phyloP scores from a whole-genome alignment of 2,888 invertebrate genomes.

The Homarus gammarus region DNA sequence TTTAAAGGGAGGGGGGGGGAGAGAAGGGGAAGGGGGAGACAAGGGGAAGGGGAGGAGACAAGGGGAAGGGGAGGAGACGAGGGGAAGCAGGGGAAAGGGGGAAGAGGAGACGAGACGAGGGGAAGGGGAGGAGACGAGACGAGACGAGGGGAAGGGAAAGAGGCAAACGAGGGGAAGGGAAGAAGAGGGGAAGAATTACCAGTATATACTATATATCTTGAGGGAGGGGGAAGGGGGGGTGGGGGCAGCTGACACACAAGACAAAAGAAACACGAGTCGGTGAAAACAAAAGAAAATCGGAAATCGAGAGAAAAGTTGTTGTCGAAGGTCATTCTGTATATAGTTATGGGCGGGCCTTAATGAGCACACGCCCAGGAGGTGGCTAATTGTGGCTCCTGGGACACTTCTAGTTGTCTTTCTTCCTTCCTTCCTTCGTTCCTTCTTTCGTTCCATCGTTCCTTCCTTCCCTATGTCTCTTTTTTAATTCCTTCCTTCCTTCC shows the following conservation, averaged over 20 bases:
- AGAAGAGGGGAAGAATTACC: too few relatives aligned
- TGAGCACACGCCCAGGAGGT: conserved; percentile 3
- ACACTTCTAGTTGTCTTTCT: background rate
- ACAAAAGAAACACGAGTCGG: conserved; percentile 22
- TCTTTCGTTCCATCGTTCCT: too few relatives aligned
- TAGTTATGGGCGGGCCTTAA: conserved; percentile 42
- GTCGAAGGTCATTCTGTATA: conserved; percentile 35
- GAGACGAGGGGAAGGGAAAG: background rate
- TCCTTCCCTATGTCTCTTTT: too few relatives aligned
- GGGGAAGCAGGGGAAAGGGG: background rate
- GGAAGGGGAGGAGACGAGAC: background rate
- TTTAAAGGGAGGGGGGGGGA: too few relatives aligned
- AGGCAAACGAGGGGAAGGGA: too few relatives aligned
- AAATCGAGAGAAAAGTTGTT: conserved; percentile 21
- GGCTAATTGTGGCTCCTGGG: background rate
- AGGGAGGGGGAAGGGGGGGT: background rate
- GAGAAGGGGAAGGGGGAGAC: background rate
- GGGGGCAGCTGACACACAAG: background rate
- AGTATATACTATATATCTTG: too few relatives aligned
- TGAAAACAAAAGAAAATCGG: conserved; percentile 45
- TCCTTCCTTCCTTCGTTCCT: background rate
- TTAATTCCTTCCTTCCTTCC: too few relatives aligned
- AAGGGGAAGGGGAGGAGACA: background rate
- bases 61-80: background rate
- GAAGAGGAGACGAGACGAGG: background rate